Conservation (phyloP, 2,888 invertebrate genomes). For the Eudasyphora cyanicolor region DNA sequence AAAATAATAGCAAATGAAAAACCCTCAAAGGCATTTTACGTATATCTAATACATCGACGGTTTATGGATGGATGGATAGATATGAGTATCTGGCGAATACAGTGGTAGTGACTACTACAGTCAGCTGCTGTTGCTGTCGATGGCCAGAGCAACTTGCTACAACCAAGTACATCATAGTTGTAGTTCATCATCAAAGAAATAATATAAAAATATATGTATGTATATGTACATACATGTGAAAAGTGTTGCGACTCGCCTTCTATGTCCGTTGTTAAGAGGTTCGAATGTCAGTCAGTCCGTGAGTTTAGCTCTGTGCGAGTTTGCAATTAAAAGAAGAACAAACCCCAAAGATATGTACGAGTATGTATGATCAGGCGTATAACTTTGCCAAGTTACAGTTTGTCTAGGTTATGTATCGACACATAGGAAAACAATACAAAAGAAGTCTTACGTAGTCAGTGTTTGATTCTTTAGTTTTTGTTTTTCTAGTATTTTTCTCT, state of each 20-base stretch:
- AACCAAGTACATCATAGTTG: background rate
- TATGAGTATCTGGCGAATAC: no score
- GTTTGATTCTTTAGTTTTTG: background rate
- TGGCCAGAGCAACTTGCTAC: background rate
- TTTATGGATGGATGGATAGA: no score
- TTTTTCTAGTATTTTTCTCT: background rate
- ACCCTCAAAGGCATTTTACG: constrained; percentile 11
- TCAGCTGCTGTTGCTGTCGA: background rate
- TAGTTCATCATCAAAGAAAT: background rate
- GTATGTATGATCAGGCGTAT: constrained; percentile 34
- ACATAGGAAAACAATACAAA: constrained; percentile 42
- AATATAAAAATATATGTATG: background rate
- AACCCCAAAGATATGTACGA: constrained; percentile 64
- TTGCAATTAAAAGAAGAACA: constrained; percentile 64
- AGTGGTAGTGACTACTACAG: background rate
- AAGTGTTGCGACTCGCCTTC: background rate
- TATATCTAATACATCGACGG: no score
- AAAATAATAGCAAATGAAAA: background rate
- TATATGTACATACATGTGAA: background rate
- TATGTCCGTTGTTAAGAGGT: background rate
- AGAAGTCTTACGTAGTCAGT: constrained; percentile 49
- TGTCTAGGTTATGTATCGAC: constrained; percentile 48
- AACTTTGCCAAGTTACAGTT: constrained; percentile 39
- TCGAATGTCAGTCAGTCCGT: background rate
- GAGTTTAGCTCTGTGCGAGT: background rate